A percentile compares a stretch with the other conserved stretches of the same genome.
Evolutionary conservation across 2,797 vertebrate genomes (phyloP).

Genomic region (Chromis chromis): DNA sequence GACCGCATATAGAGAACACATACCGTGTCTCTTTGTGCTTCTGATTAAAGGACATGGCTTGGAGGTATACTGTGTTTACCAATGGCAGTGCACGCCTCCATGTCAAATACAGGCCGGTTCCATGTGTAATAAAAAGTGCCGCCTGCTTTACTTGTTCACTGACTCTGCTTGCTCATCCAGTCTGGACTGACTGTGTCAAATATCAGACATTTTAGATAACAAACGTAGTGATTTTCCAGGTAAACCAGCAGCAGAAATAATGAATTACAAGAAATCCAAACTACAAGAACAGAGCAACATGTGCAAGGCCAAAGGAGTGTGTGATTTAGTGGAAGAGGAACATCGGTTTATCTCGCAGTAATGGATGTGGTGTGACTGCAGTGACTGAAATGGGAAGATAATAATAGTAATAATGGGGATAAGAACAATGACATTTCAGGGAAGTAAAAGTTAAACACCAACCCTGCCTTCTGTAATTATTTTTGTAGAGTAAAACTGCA

Average conservation of each 20-base stretch:
- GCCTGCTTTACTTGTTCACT: conserved; percentile 4
- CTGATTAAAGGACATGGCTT: conserved; percentile 42
- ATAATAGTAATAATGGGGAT: not conserved
- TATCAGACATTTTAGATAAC: not conserved
- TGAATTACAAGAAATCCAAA: no score
- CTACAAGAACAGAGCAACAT: not conserved
- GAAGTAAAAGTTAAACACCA: not conserved
- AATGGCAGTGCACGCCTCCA: conserved; percentile 74
- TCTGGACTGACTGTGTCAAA: not conserved
- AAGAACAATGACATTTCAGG: not conserved
- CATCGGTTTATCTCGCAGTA: not conserved
- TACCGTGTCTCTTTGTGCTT: conserved; percentile 4
- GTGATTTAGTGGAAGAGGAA: not conserved
- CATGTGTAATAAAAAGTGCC: conserved; percentile 31
- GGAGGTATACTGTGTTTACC: conserved; percentile 68
- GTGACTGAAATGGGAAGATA: not conserved
- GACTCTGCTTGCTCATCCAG: not conserved
- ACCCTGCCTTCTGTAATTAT: not conserved
- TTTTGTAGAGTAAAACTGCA: not conserved
- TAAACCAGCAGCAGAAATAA: not conserved
- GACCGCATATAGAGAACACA: not conserved
- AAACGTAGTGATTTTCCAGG: not conserved
- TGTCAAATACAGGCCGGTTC: conserved; percentile 75
- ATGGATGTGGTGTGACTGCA: not conserved
- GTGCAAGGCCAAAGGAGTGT: not conserved